These are phyloP conservation scores for Haplochromis burtoni DNA, from an alignment of 2,113 vertebrate genomes.

Conservation along the genomic window DNA sequence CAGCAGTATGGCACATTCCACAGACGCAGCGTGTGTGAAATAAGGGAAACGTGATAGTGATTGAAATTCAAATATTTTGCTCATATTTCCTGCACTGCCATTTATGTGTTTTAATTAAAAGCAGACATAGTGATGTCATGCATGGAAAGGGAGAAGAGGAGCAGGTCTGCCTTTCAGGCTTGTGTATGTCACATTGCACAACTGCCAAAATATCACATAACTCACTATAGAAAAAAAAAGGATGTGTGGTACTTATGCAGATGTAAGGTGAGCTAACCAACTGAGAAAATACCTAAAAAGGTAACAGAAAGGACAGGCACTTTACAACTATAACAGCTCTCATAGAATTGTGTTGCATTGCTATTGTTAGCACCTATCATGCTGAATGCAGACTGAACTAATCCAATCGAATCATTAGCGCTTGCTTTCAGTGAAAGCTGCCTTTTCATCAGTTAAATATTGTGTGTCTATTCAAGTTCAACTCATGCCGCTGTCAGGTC, in stretches of 20 bases:
- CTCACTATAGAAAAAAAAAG: neutral
- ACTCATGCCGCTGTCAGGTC: conserved; percentile 1
- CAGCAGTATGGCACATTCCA: conserved; percentile 24
- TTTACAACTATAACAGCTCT: conserved; percentile 1
- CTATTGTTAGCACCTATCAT: neutral
- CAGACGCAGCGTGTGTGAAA: conserved; percentile 51
- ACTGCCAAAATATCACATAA: conserved; percentile 57
- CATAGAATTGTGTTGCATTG: neutral
- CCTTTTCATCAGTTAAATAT: conserved; percentile 9
- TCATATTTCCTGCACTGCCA: conserved; percentile 32
- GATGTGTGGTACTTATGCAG: conserved; percentile 40
- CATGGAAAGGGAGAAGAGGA: conserved; percentile 14
- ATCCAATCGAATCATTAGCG: neutral
- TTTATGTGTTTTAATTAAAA: conserved; percentile 72
- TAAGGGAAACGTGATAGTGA: conserved; percentile 49
- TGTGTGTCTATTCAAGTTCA: conserved; percentile 17
- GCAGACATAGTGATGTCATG: conserved; percentile 41
- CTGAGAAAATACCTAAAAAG: conserved; percentile 46
- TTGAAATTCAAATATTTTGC: conserved; percentile 56
- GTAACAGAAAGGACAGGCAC: neutral
- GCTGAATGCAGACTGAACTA: neutral
- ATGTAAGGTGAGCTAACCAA: conserved; percentile 53
- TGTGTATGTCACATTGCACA: neutral
- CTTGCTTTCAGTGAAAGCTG: neutral
- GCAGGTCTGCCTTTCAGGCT: neutral